phyloP scores from a whole-genome alignment of 2,113 vertebrate species.

The Platichthys stellatus region DNA sequence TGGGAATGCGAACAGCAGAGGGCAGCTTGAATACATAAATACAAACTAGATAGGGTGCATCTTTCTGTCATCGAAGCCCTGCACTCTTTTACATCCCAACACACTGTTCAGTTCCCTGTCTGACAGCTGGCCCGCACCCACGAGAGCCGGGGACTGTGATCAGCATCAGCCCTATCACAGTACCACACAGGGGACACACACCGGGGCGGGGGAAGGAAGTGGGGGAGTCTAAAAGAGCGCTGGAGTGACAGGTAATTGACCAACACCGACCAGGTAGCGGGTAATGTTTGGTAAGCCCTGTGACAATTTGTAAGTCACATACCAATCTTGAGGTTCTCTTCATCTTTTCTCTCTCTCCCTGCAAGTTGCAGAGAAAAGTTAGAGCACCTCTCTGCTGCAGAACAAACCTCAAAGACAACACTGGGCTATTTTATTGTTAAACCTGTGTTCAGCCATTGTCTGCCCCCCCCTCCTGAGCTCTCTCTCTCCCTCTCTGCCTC shows the following conservation, averaged over 20 bases:
- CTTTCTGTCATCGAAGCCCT: constrained; percentile 63
- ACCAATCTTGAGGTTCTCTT: constrained; percentile 49
- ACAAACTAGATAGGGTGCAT: constrained; percentile 67
- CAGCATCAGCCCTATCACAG: constrained; percentile 67
- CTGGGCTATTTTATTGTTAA: constrained; percentile 72
- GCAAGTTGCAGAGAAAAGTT: constrained; percentile 52
- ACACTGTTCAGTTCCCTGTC: constrained; percentile 51
- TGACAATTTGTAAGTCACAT: constrained; percentile 60
- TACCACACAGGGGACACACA: constrained; percentile 49
- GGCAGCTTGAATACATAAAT: constrained; percentile 86
- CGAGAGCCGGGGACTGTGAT: constrained; percentile 63
- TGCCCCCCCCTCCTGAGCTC: constrained; percentile 56
- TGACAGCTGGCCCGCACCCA: constrained; percentile 64
- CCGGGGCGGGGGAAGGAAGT: constrained; percentile 38
- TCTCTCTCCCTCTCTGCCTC: constrained; percentile 26
- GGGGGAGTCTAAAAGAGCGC: constrained; percentile 38
- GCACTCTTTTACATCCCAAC: constrained; percentile 65
- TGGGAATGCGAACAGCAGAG: constrained; percentile 82
- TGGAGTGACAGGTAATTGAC: constrained; percentile 75
- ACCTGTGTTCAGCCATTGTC: constrained; percentile 72
- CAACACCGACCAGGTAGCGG: constrained; percentile 58
- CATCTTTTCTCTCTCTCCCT: constrained; percentile 11
- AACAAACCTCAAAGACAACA: constrained; percentile 67
- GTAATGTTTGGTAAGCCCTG: constrained; percentile 58
- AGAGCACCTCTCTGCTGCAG: constrained; percentile 51